A percentile compares a stretch with the other conserved stretches of the same genome.
phyloP scores from a whole-genome alignment of 2,888 invertebrate species.

The Pristionchus japonicus region DNA sequence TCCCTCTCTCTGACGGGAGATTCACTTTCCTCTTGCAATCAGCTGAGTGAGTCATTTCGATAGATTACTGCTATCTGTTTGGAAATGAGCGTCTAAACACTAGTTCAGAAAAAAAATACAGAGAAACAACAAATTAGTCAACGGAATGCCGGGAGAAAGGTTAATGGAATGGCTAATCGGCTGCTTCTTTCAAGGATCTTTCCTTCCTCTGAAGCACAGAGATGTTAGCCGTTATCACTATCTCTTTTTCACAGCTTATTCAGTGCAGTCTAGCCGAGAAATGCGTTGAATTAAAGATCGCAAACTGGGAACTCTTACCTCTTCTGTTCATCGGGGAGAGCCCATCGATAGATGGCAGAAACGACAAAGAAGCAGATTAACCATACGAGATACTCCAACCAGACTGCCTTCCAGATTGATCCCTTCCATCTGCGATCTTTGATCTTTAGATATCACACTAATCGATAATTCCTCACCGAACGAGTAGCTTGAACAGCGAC shows the following conservation, averaged over 20 bases:
- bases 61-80: neutral
- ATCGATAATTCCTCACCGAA: neutral
- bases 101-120: neutral
- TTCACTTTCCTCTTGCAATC: conserved; percentile 9
- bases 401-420: conserved; percentile 69
- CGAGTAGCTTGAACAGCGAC: conserved; percentile 27
- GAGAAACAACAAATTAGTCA: neutral
- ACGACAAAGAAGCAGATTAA: conserved; percentile 58
- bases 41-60: conserved; percentile 2
- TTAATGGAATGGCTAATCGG: neutral
- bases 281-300: no score
- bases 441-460: neutral
- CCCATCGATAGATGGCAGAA: conserved; percentile 60
- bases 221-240: no score
- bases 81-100: neutral
- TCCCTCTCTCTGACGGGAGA: neutral
- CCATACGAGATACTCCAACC: conserved; percentile 67
- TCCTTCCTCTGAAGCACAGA: no score
- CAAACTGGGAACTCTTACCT: conserved; percentile 44
- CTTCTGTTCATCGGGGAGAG: conserved; percentile 53
- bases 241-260: no score
- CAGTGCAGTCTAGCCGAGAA: no score
- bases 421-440: conserved; percentile 63
- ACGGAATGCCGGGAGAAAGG: neutral
- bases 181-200: neutral